Evolutionary conservation across 2,113 vertebrate genomes (phyloP), one percentile per base, ranked within the genome.

Genomic region (Anthoscopus minutus): DNA sequence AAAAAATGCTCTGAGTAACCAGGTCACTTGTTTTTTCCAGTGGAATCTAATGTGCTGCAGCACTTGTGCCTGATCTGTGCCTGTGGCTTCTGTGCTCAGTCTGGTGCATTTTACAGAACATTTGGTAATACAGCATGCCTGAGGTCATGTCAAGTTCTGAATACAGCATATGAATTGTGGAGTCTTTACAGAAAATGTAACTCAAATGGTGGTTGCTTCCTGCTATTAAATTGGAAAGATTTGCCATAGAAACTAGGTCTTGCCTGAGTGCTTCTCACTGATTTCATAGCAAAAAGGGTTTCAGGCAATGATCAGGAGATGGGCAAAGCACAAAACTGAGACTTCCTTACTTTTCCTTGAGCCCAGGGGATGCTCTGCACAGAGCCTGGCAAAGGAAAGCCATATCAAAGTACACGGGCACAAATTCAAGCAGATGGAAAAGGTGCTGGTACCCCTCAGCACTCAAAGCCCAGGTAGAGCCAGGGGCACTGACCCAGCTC

Each of bases 91-190:
- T 62, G 58, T 61, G 89, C 91, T 81, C 62, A 85, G 78, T 85
- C 94, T 92, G 95, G 70, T 92, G 89, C 81, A 61, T 95, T 97
- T 96, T 80, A 96, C 94, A 83, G 89, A 92, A 88, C 93, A 94
- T 94, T 95, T 94, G 94, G 79, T 87, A 91, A 89, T 95, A 47
- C 6, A 24, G 30, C 1, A 5, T 60, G 91, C 95, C 95, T n/a
- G 81, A 76, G 84, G 96, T 91, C 74, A 60, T 2, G 20, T 62
- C 83, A 51, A 6, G 73, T 67, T 91, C 72, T 87, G 89, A 91
- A 93, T 65, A 33, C 38, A 91, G 65, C 56, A 42, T 79, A 42
- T 92, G 86, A 85, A 69, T 67, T 61, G 78, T 89, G 89, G 58
- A 85, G 62, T 79, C 66, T 92, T 89, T 72, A 73, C 62, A 73